Base-by-base conservation (phyloP, 2,888 invertebrate genomes). In the Xestia ashworthii region DNA sequence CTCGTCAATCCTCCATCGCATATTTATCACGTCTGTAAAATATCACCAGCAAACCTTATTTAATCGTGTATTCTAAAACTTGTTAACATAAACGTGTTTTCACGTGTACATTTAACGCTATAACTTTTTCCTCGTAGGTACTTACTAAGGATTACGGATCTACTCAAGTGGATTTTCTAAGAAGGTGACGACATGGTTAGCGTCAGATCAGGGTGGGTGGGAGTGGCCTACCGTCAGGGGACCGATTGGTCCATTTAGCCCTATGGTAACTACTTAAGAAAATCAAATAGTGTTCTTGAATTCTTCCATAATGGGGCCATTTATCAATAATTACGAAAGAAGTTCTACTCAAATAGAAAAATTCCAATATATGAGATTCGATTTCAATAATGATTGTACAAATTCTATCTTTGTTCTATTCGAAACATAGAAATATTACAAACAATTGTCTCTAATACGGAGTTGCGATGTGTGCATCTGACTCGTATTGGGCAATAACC, bases 401-500 rank as follows among this genome's bases (percentile, higher is more conserved):
- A 60, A 44, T 16, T 48, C 5, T n/a, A n/a, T 32, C 14, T 32
- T 19, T 14, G 14, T 25, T n/a, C 11, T 46, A 64, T 55, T 71
- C 55, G 62, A 14, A 67, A 71, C 46, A 53, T 50, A 66, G 44
- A 82, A 74, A 75, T 74, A 73, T 55, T 72, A 44, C 64, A 75
- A 74, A 60, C 76, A 81, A 83, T 77, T 79, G 76, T 74, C 64
- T 71, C 46, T 74, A 76, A 72, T 66, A 82, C 60, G 25, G 64
- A 72, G 67, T 71, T 81, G 12, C 50, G 53, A 83, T 79, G 82
- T 86, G 79, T 88, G 89, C 87, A 87, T 83, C 80, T 85, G 84
- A 89, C 83, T 86, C 85, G 85, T 85, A 88, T 89, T 89, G 84
- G 89, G 87, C 90, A 89, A 91, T 92, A 92, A 89, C 90, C 85